phyloP scores from a whole-genome alignment of 2,888 invertebrate genomes.

The Campoplex nolae region DNA sequence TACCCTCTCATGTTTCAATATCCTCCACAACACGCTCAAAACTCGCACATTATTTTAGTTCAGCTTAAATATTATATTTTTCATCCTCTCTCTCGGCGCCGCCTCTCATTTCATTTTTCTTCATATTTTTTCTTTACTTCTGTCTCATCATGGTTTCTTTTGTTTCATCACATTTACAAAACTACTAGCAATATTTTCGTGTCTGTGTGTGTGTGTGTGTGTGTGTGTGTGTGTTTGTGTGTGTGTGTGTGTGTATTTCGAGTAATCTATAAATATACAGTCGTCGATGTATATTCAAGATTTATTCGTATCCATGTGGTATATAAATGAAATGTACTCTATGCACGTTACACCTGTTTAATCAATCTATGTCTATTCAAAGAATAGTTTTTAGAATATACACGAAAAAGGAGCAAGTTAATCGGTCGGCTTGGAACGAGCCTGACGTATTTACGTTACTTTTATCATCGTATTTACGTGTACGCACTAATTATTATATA shows the following conservation, averaged over 20 bases:
- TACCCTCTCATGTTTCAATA: neutral
- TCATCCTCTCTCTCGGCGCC: neutral
- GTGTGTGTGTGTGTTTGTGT: neutral
- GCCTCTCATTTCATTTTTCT: too few relatives aligned
- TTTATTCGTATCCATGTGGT: constrained; percentile 39
- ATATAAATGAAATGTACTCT: constrained; percentile 12
- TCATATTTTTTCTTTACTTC: neutral
- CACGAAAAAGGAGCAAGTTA: constrained; percentile 35
- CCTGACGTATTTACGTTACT: constrained; percentile 30
- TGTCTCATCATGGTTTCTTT: constrained; percentile 11
- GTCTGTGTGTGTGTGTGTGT: neutral
- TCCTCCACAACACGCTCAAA: constrained; percentile 36
- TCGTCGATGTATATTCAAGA: constrained; percentile 57
- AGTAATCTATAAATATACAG: constrained; percentile 66
- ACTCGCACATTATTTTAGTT: constrained; percentile 32
- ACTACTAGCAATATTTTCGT: constrained; percentile 59
- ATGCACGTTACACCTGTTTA: constrained; percentile 40
- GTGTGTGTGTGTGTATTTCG: constrained; percentile 11
- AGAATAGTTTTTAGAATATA: constrained; percentile 13
- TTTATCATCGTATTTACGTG: constrained; percentile 31
- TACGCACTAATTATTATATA: constrained; percentile 32
- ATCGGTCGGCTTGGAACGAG: constrained; percentile 59
- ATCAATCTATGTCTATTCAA: constrained; percentile 9
- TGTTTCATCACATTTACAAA: constrained; percentile 61
- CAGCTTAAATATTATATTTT: constrained; percentile 16